Percentiles rank a stretch among this genome's conserved stretches.
Conservation (phyloP, 1,140 invertebrate species). For the Cherax quadricarinatus region DNA sequence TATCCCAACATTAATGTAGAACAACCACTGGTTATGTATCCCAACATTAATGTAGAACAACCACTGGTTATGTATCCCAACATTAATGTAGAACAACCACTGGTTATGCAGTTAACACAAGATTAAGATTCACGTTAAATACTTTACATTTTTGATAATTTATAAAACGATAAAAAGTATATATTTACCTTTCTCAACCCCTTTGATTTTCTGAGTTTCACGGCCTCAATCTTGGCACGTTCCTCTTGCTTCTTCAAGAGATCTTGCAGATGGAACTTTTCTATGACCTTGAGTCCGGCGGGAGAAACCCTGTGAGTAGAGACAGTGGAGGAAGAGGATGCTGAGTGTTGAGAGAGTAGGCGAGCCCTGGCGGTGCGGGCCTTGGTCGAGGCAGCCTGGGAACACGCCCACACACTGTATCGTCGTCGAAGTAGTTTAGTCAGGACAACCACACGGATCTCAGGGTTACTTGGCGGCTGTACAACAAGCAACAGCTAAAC, state of each 20-base stretch:
- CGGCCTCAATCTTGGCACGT: slow-evolving; percentile 36
- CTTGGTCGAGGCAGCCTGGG: slow-evolving; percentile 4
- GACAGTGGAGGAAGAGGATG: background rate
- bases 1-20: no score
- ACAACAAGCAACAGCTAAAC: no score
- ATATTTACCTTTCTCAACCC: slow-evolving; percentile 14
- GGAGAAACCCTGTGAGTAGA: slow-evolving; percentile 15
- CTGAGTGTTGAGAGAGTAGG: background rate
- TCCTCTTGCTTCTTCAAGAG: slow-evolving; percentile 54
- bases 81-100: no score
- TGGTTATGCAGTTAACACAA: no score
- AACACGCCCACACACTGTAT: slow-evolving; percentile 23
- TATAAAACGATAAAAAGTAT: background rate
- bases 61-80: no score
- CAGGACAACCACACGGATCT: slow-evolving; percentile 36
- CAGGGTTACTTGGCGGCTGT: slow-evolving; percentile 34
- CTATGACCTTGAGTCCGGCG: slow-evolving; percentile 49
- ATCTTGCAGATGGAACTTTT: slow-evolving; percentile 52
- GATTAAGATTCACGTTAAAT: no score
- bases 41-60: no score
- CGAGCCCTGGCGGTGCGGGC: background rate
- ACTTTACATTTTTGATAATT: no score
- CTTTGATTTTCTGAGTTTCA: background rate
- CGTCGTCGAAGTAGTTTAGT: background rate
- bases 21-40: no score